Conservation (phyloP, 2,113 vertebrate genomes). For the Hippocampus abdominalis region DNA sequence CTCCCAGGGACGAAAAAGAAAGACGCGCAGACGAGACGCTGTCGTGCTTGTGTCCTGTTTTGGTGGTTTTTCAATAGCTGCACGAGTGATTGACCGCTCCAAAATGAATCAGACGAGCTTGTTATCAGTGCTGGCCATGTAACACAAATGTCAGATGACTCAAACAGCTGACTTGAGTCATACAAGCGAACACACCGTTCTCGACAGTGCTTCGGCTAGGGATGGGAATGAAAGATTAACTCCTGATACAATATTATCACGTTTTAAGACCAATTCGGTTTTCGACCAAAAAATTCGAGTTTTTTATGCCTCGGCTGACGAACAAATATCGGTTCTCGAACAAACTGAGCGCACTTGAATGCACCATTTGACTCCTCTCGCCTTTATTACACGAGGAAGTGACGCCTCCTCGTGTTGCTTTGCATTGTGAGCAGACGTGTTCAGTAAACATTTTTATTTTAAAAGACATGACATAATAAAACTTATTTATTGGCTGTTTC, state of each 20-base stretch:
- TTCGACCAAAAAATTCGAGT: too few species aligned
- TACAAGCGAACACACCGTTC: background rate
- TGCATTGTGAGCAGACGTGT: too few species aligned
- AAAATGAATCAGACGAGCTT: constrained; percentile 30
- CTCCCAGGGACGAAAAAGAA: constrained; percentile 30
- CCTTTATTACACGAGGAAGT: too few species aligned
- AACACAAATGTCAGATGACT: background rate
- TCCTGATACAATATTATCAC: background rate
- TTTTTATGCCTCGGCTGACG: too few species aligned
- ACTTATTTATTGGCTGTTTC: background rate
- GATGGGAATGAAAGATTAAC: background rate
- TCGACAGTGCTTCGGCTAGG: background rate
- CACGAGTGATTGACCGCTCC: constrained; percentile 30
- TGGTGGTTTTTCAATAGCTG: constrained; percentile 8
- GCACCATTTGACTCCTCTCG: too few species aligned
- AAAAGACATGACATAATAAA: background rate
- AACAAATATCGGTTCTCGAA: too few species aligned
- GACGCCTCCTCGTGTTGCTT: too few species aligned
- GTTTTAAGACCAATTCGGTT: too few species aligned
- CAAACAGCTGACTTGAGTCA: background rate
- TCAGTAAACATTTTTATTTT: too few species aligned
- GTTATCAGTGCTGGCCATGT: background rate
- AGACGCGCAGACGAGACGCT: background rate
- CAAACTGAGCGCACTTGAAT: too few species aligned
- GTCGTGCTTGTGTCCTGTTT: constrained; percentile 15